Conservation (phyloP, 2,797 vertebrate genomes). For the Pseudocheirus occidentalis region DNA sequence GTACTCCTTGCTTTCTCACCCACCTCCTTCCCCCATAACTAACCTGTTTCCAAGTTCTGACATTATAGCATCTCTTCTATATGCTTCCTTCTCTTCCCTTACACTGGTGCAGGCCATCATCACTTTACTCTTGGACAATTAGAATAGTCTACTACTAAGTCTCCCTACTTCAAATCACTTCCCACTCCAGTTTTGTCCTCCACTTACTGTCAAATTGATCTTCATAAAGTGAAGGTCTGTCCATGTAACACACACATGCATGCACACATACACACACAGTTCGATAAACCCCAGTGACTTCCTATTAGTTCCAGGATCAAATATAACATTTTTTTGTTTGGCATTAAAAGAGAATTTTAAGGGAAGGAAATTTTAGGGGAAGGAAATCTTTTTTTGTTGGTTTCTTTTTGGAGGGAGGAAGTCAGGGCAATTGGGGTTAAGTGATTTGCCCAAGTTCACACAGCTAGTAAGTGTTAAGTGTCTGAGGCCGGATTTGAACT, state of each 20-base stretch:
- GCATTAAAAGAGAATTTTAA: neutral
- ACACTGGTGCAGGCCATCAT: neutral
- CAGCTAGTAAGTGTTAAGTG: no score
- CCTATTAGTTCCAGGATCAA: neutral
- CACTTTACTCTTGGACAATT: neutral
- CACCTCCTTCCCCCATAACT: no score
- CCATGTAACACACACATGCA: no score
- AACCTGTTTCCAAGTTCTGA: neutral
- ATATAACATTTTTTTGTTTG: neutral
- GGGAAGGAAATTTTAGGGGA: neutral
- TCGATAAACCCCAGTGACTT: no score
- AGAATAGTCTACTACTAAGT: neutral
- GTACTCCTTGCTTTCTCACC: neutral
- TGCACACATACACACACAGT: no score
- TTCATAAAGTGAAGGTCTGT: neutral
- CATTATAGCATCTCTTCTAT: neutral
- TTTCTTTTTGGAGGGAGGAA: no score
- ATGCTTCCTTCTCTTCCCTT: neutral
- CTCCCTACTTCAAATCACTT: neutral
- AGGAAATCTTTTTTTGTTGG: no score
- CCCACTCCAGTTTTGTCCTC: neutral
- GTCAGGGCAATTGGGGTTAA: no score
- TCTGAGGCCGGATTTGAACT: no score
- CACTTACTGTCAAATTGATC: neutral
- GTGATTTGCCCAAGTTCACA: no score